These are phyloP conservation scores for Carassius carassius DNA, from an alignment of 2,113 vertebrate genomes.

Conservation along the genomic window DNA sequence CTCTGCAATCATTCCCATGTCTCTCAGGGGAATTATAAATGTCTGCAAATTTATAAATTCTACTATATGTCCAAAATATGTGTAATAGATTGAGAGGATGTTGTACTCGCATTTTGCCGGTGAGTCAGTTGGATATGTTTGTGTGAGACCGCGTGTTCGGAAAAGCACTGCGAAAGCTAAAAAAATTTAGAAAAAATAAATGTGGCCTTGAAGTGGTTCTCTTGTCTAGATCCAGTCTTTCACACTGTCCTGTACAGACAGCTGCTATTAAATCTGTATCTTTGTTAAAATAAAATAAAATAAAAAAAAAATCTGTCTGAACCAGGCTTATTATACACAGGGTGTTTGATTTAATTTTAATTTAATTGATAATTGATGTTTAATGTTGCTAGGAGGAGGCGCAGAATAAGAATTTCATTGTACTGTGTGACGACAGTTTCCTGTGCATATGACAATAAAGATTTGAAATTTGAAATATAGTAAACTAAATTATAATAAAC, in stretches of 20 bases:
- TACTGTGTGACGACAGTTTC: no score
- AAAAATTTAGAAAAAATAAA: constrained; percentile 43
- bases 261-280: background rate
- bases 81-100: constrained; percentile 26
- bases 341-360: no score
- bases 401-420: no score
- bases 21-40: constrained; percentile 51
- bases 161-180: constrained; percentile 7
- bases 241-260: background rate
- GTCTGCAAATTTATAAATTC: constrained; percentile 35
- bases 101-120: constrained; percentile 16
- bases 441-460: no score
- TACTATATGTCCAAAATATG: constrained; percentile 33
- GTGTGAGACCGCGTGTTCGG: background rate
- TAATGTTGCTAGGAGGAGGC: no score
- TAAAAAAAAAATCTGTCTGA: background rate
- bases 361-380: no score
- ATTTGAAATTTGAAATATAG: no score
- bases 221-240: background rate
- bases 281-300: background rate
- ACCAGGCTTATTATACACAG: background rate
- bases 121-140: constrained; percentile 25
- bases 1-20: constrained; percentile 48
- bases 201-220: constrained; percentile 45
- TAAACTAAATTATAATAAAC: background rate